These are phyloP conservation scores for Pluvialis apricaria DNA, from an alignment of 2,113 vertebrate species.

Conservation along the genomic window DNA sequence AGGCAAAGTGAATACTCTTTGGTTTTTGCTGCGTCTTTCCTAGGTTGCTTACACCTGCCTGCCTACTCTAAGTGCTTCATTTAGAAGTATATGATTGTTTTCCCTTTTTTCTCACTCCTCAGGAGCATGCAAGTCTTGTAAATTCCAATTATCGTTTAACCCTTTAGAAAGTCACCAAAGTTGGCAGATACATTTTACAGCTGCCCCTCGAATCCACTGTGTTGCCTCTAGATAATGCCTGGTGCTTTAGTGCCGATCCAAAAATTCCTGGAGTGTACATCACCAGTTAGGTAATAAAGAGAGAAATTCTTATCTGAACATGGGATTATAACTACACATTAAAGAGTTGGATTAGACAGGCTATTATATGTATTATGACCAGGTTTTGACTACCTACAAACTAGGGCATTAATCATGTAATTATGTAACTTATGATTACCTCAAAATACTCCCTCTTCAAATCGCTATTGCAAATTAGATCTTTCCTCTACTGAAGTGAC, in stretches of 20 bases:
- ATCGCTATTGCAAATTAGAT: background rate
- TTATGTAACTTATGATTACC: background rate
- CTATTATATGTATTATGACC: background rate
- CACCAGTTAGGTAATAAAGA: background rate
- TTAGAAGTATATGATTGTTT: background rate
- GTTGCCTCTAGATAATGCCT: background rate
- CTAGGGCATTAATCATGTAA: background rate
- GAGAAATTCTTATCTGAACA: background rate
- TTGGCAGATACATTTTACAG: background rate
- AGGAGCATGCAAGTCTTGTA: background rate
- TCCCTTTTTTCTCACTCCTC: background rate
- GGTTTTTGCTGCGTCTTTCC: background rate
- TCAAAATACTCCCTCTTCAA: background rate
- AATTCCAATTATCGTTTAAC: background rate
- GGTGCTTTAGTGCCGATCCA: background rate
- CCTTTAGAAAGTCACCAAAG: background rate
- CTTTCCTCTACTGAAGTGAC: background rate
- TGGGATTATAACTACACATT: background rate
- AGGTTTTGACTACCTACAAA: background rate
- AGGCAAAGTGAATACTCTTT: background rate
- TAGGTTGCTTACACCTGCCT: background rate
- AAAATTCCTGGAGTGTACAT: background rate
- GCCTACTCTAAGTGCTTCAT: background rate
- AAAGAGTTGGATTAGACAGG: background rate
- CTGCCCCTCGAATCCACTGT: background rate